A percentile compares a stretch with the other conserved stretches of the same genome.
These are phyloP conservation scores for Rhyacophila evoluta DNA, from an alignment of 2,888 invertebrate species.

Conservation along the genomic window DNA sequence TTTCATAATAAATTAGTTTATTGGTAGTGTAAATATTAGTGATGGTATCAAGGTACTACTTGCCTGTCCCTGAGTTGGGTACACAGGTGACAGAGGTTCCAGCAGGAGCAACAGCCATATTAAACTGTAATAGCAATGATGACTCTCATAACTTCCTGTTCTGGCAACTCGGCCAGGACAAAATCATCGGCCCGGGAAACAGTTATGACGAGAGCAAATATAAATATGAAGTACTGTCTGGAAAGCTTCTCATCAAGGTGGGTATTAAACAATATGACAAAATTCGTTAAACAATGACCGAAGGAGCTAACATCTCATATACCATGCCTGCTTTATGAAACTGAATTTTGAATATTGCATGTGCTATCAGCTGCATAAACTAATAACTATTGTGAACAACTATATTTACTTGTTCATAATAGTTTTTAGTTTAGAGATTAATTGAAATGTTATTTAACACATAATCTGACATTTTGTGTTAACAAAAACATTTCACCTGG, in stretches of 20 bases:
- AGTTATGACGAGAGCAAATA: slow-evolving; percentile 73
- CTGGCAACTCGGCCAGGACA: slow-evolving; percentile 73
- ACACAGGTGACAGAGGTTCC: slow-evolving; percentile 66
- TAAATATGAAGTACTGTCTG: slow-evolving; percentile 77
- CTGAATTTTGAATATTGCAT: too few species aligned
- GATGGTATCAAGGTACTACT: slow-evolving; percentile 20
- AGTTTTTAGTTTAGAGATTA: too few species aligned
- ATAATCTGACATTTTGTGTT: too few species aligned
- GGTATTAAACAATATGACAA: too few species aligned
- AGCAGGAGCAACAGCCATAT: slow-evolving; percentile 71
- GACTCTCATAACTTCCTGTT: slow-evolving; percentile 76
- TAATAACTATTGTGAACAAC: too few species aligned
- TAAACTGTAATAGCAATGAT: slow-evolving; percentile 76
- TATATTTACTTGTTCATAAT: too few species aligned
- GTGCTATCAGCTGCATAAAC: too few species aligned
- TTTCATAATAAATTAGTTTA: not conserved
- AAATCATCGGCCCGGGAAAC: slow-evolving; percentile 75
- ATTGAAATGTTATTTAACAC: too few species aligned
- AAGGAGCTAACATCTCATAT: too few species aligned
- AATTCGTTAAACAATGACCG: too few species aligned
- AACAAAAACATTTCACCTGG: too few species aligned
- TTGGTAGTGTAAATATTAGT: not conserved
- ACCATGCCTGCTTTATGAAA: too few species aligned
- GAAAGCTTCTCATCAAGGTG: slow-evolving; percentile 76
- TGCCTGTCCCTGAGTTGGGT: slow-evolving; percentile 37